phyloP scores from a whole-genome alignment of 2,113 vertebrate species.

The Tragelaphus strepsiceros region DNA sequence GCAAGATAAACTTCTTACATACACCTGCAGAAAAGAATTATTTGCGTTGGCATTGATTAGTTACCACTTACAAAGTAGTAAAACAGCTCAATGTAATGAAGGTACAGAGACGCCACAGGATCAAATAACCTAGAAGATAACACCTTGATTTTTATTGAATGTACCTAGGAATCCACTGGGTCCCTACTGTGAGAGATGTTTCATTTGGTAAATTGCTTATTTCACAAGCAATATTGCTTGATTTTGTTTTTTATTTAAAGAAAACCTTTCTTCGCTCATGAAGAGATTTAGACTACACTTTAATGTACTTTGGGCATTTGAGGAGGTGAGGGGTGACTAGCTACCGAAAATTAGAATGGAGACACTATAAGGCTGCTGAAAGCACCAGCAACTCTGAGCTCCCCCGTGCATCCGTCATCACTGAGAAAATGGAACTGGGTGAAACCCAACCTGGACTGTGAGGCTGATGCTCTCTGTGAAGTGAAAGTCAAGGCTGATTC shows the following conservation, averaged over 20 bases:
- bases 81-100: not conserved
- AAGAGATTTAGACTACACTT: not conserved
- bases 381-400: not conserved
- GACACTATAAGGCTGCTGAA: not conserved
- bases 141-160: not conserved
- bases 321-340: not conserved
- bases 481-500: not conserved
- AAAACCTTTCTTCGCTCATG: not conserved
- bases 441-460: not conserved
- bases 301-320: not conserved
- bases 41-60: not conserved
- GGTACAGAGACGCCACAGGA: not conserved
- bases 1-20: not conserved
- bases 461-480: not conserved
- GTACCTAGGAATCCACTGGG: not conserved
- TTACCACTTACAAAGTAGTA: not conserved
- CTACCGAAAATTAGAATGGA: not conserved
- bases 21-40: not conserved
- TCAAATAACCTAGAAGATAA: not conserved
- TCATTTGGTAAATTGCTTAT: not conserved
- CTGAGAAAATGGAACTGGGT: not conserved
- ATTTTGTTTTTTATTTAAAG: constrained; percentile 31
- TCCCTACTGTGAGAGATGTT: not conserved
- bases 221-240: not conserved
- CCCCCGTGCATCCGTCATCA: not conserved